Base-by-base conservation (phyloP, 2,797 vertebrate genomes). In the Coilia nasus region DNA sequence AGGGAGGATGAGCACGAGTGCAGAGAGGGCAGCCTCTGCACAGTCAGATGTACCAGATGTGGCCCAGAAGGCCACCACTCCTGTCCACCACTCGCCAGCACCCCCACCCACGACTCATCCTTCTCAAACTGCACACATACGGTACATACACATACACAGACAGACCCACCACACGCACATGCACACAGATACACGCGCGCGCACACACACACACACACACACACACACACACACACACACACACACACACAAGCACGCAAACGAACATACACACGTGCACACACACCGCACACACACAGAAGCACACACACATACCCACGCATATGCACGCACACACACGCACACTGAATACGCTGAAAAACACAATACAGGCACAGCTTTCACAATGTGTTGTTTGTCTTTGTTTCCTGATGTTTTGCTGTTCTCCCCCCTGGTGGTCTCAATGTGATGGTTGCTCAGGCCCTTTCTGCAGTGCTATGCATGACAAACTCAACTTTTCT, bases 401-500 rank as follows among this genome's bases (percentile, higher is more conserved):
- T 78, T 44, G 71, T 78, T 41, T 41, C 71, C 17, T 19, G 31
- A 9, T 78, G 71, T 78, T 78, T 78, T 78, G 71, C 71, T 78
- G 31, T 17, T 41, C 31, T 78, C 9, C 71, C 71, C 71, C 19
- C 71, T 78, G 71, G 71, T 78, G 71, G 71, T 78, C 71, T 44
- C 71, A 78, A 44, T 78, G 31, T 78, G 71, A 78, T n/a, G 71
- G 71, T 10, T 78, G 71, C 71, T 78, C 44, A 78, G 71, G 35
- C 35, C 35, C 35, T 78, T 78, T 78, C 71, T 78, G 31, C 71
- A 78, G 23, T 17, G 71, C 35, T 44, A 21, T 78, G 71, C 35
- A 35, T 78, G 71, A 41, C 71, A 78, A 44, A 78, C 71, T 78
- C 71, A 78, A 44, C 82, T 83, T 83, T 62, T 35, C 50, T 83